Evolutionary conservation across 2,888 invertebrate species (phyloP), one percentile per base, ranked within the genome.

Genomic region (Drosophila cognata): DNA sequence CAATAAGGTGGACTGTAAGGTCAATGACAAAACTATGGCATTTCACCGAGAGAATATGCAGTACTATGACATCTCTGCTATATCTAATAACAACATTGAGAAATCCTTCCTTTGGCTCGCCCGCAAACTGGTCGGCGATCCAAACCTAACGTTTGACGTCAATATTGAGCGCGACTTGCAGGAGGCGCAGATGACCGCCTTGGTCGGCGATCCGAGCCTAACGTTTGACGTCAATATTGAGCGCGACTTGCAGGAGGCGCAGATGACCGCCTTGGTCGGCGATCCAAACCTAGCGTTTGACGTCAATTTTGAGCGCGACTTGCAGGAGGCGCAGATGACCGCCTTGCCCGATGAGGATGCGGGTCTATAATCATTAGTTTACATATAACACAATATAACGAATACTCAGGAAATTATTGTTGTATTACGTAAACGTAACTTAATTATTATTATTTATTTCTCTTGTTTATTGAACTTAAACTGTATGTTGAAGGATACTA

Each of bases 41-140:
- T 99, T 99, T 94, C 99, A 99, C 93, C 95, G 99, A 90, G 99
- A 99, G 96, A 99, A 99, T 93, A 94, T 99, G 79, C 99, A 99
- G 98, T 99, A 99, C 95, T 99, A 99, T 93, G 99, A 99, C 93
- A 99, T 99, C 93, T 99, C 99, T 88, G 99, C 99, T 48, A 99
- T 99, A 94, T 98, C 98, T 89, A 99, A 99, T 94, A 99, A 99
- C 95, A 99, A 99, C 95, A 99, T 99, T 91, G 99, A 99, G 93
- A 99, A 99, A 93, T 99, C 99, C 33, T 99, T 99, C 96, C 95
- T 99, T 84, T 99, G 99, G 99, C 94, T 99, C 93, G 99, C 99
- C 57, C 96, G 99, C 85, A 99, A 99, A 94, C 94, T 99, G 91
- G 98, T 99, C 91, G 99, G 99, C 79, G 99, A 99, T 94, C 98